These are phyloP conservation scores for Tenebrosternarchus preto DNA, from an alignment of 2,113 vertebrate species.

Conservation along the genomic window DNA sequence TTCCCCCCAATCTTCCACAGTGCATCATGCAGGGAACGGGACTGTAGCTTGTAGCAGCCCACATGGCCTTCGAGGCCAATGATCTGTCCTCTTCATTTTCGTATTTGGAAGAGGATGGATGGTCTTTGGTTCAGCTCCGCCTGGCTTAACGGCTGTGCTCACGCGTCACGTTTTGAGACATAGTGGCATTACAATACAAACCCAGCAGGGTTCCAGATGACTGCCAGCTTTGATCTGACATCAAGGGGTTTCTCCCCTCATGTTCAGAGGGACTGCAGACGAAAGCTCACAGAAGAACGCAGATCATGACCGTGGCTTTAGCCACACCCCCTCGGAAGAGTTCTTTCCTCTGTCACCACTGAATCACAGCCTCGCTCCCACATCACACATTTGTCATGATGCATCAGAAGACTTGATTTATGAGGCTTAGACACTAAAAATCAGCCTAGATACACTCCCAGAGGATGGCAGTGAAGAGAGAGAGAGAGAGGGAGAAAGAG, in stretches of 20 bases:
- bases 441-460: not conserved
- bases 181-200: conserved; percentile 9
- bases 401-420: conserved; percentile 26
- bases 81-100: conserved; percentile 18
- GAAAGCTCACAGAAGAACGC: not conserved
- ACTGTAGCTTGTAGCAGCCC: conserved; percentile 13
- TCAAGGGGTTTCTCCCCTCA: conserved; percentile 2
- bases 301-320: not conserved
- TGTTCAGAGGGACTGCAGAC: not conserved
- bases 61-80: not conserved
- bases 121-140: conserved; percentile 10
- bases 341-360: not conserved
- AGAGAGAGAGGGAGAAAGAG: too few species aligned
- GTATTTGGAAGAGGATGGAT: not conserved
- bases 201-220: not conserved
- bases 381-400: conserved; percentile 15
- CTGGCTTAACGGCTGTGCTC: not conserved
- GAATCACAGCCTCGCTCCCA: conserved; percentile 24
- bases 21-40: not conserved
- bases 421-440: conserved; percentile 4
- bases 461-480: not conserved
- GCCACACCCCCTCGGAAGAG: not conserved
- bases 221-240: conserved; percentile 5
- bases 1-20: not conserved
- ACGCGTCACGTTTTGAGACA: not conserved